phyloP scores from a whole-genome alignment of 2,797 vertebrate species.

The Graptemys geographica region DNA sequence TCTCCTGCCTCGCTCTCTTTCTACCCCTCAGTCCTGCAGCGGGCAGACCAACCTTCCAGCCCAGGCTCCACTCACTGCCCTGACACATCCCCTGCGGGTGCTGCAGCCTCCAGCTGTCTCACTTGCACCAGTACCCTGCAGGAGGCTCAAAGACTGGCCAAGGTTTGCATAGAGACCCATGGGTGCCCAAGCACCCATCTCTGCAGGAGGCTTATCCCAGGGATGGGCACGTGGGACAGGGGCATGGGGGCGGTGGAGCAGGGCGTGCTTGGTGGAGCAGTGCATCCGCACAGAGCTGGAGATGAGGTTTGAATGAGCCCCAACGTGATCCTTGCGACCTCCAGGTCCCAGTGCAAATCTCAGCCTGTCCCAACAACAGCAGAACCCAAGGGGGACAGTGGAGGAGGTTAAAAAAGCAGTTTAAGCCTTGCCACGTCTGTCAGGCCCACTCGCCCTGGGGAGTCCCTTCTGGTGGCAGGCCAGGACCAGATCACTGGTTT shows the following conservation, averaged over 20 bases:
- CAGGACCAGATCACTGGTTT: neutral
- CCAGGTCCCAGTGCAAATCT: neutral
- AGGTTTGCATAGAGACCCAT: neutral
- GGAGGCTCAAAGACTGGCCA: neutral
- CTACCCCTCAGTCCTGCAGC: neutral
- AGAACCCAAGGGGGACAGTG: neutral
- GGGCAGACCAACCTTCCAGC: neutral
- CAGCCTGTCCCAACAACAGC: neutral
- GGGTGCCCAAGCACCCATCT: neutral
- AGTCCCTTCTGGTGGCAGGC: too few relatives aligned
- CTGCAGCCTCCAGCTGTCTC: neutral
- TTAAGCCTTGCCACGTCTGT: neutral
- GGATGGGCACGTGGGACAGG: too few relatives aligned
- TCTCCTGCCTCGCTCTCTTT: neutral
- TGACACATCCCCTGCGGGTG: neutral
- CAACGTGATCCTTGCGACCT: neutral
- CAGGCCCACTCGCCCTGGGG: neutral
- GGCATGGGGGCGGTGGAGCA: too few relatives aligned
- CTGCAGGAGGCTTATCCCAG: neutral
- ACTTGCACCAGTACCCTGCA: neutral
- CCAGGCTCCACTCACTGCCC: neutral
- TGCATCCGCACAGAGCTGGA: too few relatives aligned
- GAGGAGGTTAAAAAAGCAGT: neutral
- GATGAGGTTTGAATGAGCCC: too few relatives aligned
- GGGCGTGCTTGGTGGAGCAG: too few relatives aligned